Conservation (phyloP, 2,888 invertebrate genomes). For the Ecliptopera silaceata region DNA sequence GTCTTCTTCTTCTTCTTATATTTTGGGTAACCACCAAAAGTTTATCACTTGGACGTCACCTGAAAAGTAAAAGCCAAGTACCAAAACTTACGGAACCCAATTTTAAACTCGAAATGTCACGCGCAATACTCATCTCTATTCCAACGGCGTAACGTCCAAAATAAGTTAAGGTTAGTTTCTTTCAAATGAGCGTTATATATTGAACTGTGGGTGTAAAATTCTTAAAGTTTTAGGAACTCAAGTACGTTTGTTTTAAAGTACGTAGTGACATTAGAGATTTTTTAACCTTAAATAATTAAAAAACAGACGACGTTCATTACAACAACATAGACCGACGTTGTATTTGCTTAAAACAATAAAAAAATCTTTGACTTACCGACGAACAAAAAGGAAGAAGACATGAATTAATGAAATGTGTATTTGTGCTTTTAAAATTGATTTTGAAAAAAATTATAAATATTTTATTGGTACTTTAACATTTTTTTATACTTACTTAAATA, state of each 20-base stretch:
- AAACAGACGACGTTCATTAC: no score
- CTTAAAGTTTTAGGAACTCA: conserved; percentile 6
- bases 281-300: not conserved
- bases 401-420: no score
- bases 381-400: no score
- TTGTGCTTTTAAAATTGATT: no score
- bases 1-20: no score
- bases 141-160: conserved; percentile 3
- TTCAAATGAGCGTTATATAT: conserved; percentile 20
- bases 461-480: no score
- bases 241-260: not conserved
- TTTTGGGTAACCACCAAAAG: not conserved
- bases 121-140: conserved; percentile 5
- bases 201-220: conserved; percentile 13
- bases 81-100: conserved; percentile 20
- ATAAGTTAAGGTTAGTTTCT: conserved; percentile 5
- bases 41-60: conserved; percentile 7
- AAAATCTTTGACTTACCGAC: no score
- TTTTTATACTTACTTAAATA: no score
- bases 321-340: no score
- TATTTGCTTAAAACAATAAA: no score
- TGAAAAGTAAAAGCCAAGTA: conserved; percentile 15
- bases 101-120: conserved; percentile 18
- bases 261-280: conserved; percentile 1
- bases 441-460: no score